A percentile compares a stretch with the other conserved stretches of the same genome.
phyloP scores from a whole-genome alignment of 2,113 vertebrate species.

The Neoarius graeffei region DNA sequence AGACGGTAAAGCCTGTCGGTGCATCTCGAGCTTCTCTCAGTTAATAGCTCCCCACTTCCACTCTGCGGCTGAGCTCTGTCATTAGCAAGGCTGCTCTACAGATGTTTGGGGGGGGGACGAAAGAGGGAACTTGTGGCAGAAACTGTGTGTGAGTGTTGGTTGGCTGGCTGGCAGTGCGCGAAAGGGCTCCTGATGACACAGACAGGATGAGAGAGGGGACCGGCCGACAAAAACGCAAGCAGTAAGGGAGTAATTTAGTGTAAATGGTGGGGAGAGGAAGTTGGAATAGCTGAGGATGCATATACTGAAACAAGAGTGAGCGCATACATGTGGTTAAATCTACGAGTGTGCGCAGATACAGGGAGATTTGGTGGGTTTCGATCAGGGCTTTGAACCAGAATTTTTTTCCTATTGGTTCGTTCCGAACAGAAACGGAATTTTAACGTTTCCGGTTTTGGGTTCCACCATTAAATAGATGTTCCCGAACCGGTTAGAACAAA shows the following conservation, averaged over 20 bases:
- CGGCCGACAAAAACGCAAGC: constrained; percentile 8
- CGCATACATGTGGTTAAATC: background rate
- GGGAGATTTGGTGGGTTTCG: background rate
- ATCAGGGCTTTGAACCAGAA: too few species aligned
- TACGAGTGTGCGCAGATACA: constrained; percentile 15
- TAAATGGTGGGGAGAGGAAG: constrained; percentile 34
- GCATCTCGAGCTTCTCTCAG: constrained; percentile 25
- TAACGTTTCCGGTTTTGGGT: too few species aligned
- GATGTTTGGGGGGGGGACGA: constrained; percentile 34
- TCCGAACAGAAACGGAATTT: too few species aligned
- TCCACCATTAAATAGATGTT: too few species aligned
- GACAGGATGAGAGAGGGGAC: constrained; percentile 24
- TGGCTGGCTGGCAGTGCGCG: background rate
- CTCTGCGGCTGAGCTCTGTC: constrained; percentile 30
- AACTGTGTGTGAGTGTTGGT: background rate
- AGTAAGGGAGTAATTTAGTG: constrained; percentile 29
- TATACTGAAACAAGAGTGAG: background rate
- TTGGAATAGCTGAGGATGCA: constrained; percentile 25
- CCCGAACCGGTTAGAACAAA: too few species aligned
- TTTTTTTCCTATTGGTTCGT: too few species aligned
- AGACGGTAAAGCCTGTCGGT: constrained; percentile 7
- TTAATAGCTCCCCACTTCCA: constrained; percentile 38
- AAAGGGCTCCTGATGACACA: constrained; percentile 37
- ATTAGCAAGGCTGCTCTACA: constrained; percentile 44
- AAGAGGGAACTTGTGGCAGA: background rate